Base-by-base conservation (phyloP, 2,888 invertebrate genomes). In the Agrotis segetum region DNA sequence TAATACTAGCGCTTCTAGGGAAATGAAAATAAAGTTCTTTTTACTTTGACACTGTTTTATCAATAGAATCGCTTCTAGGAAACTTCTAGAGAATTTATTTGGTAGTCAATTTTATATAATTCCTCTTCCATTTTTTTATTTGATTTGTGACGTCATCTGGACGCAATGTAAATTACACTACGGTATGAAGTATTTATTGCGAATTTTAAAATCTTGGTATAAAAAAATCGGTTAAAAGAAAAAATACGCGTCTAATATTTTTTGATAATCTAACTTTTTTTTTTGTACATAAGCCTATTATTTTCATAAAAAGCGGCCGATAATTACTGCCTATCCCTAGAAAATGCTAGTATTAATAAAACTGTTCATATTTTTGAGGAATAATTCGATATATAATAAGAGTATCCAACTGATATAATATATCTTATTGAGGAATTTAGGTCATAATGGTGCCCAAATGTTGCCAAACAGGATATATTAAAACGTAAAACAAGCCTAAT, bases 1-100 rank as follows among this genome's bases (percentile, higher is more conserved):
- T 62, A 19, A 49, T 9, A 64, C 60, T 61, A 4, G 71, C 78
- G 56, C 29, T 82, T 77, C 49, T 67, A 17, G 14, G 9, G 40
- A 40, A 9, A 40, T 40, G 4, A 40, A 40, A 40, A 40, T 40
- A 40, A 11, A 40, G 40, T 40, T 34, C 34, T 34, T 34, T 34
- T 34, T 7, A 34, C 34, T 34, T 34, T 34, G 34, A 34, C 7
- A 34, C 0, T 34, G 6, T 34, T 34, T 7, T 34, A 34, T 34
- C 34, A 34, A 34, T 34, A 34, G 34, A 34, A 34, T 34, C 7
- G 34, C 7, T 7, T 34, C 34, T 34, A 34, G 34, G 34, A 7
- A 34, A 34, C 34, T 34, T 34, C 34, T 34, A 19, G 19, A 13
- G 13, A 13, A 50, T 58, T 34, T 56, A 14, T 14, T 7, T n/a